phyloP scores from a whole-genome alignment of 2,888 invertebrate genomes.

The Willowsia nigromaculata region DNA sequence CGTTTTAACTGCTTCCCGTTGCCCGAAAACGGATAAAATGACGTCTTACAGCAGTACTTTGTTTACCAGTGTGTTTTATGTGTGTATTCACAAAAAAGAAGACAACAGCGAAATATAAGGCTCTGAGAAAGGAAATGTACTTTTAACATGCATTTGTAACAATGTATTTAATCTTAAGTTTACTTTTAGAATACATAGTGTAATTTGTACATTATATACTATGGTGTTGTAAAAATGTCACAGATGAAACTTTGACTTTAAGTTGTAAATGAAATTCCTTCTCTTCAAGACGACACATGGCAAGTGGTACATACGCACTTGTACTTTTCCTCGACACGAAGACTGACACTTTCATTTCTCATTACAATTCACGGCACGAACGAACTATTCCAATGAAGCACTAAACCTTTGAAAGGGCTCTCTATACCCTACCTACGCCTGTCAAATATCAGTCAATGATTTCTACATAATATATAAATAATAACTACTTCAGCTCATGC shows the following conservation, averaged over 20 bases:
- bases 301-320: not conserved
- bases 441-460: too few relatives aligned
- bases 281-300: not conserved
- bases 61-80: too few relatives aligned
- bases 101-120: too few relatives aligned
- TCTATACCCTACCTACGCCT: not conserved
- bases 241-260: not conserved
- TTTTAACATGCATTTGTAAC: too few relatives aligned
- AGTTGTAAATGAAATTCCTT: not conserved
- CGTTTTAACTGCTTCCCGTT: not conserved
- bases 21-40: slow-evolving; percentile 12
- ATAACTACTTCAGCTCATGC: too few relatives aligned
- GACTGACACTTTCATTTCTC: not conserved
- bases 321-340: too few relatives aligned
- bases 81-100: not conserved
- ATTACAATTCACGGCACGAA: slow-evolving; percentile 16
- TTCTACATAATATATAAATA: too few relatives aligned
- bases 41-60: not conserved
- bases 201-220: not conserved
- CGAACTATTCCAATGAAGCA: not conserved
- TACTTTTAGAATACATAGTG: too few relatives aligned
- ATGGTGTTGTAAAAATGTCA: not conserved
- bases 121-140: too few relatives aligned
- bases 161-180: too few relatives aligned
- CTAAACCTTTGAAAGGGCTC: not conserved